Evolutionary conservation across 2,113 vertebrate species (phyloP), one percentile per base, ranked within the genome.

Genomic region (Tragulus kanchil): DNA sequence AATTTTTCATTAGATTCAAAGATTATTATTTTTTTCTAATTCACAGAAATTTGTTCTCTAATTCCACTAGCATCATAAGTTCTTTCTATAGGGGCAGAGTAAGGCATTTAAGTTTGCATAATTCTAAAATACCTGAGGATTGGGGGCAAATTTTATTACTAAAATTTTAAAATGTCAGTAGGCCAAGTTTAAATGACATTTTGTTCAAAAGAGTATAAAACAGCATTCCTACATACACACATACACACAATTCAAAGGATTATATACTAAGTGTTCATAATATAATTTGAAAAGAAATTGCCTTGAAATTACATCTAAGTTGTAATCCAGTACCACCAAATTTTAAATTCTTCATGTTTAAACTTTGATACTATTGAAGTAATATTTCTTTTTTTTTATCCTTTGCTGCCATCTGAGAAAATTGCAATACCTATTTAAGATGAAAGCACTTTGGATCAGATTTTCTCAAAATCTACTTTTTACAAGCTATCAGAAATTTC

Each of bases 201-300:
- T 97, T 31, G n/a, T 65, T 28, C 69, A 89, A 95, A 90, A 21
- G 85, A 85, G 97, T 97, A 85, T 85, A 86, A 92, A 95, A 58
- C 83, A 92, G 1, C 31, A 25, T 92, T n/a, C 48, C 36, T 54
- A 81, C 48, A 93, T 82, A 6, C 62, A 78, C 58, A 69, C 36
- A 73, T 9, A 59, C 65, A 69, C 65, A 36, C 65, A 77, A 73
- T 85, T 88, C 61, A 95, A 94, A 90, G 36, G 81, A 88, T 84
- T 95, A 36, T 89, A 50, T 93, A 90, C 62, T 90, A 93, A 89
- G 85, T 90, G 82, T 89, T 89, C 78, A 69, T 96, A 97, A 90
- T 73, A 89, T 86, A 94, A 96, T 97, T 97, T 97, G 85, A 95
- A 97, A 97, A 96, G 75, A 97, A 98, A 98, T 96, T 97, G 65